Base-by-base conservation (phyloP, 2,797 vertebrate species). In the Poecilia picta region DNA sequence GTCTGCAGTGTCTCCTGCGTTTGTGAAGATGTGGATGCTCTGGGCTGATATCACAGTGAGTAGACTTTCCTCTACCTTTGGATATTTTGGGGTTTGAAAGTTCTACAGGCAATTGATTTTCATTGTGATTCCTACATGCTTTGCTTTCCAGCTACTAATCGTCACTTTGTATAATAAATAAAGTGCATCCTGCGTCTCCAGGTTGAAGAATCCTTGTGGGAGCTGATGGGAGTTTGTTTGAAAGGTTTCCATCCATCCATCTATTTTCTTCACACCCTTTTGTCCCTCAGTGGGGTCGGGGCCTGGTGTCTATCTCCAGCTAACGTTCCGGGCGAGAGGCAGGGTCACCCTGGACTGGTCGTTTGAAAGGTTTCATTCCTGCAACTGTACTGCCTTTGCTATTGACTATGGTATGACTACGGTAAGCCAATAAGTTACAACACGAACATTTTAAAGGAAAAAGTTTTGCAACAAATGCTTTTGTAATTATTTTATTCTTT, bases 341-440 rank as follows among this genome's bases (percentile, higher is more conserved):
- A n/a, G n/a, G n/a, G n/a, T n/a, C n/a, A n/a, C n/a, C n/a, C n/a
- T n/a, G n/a, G n/a, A n/a, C n/a, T n/a, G n/a, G n/a, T n/a, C n/a
- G 94, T 43, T 43, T 95, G 87, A 95, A 96, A 33, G 94, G 96
- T 75, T 92, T 96, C 23, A 49, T 95, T 73, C 91, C 95, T 20
- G 96, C 96, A n/a, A 93, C 94, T 1, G 39, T 94, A 6, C 88
- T 97, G 84, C 96, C 96, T 2, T 83, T 96, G 57, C 85, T 96
- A 4, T 94, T 96, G 33, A 96, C 95, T 25, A 93, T n/a, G n/a
- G n/a, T n/a, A n/a, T n/a, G n/a, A n/a, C n/a, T n/a, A n/a, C 96
- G 95, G 96, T 96, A 16, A 43, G 46, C 59, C 71, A 36, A 5
- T 10, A 51, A 51, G 20, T 8, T 23, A 23, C 18, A 25, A 70